These are phyloP conservation scores for Cinara cedri DNA, from an alignment of 2,888 invertebrate species.

Conservation along the genomic window DNA sequence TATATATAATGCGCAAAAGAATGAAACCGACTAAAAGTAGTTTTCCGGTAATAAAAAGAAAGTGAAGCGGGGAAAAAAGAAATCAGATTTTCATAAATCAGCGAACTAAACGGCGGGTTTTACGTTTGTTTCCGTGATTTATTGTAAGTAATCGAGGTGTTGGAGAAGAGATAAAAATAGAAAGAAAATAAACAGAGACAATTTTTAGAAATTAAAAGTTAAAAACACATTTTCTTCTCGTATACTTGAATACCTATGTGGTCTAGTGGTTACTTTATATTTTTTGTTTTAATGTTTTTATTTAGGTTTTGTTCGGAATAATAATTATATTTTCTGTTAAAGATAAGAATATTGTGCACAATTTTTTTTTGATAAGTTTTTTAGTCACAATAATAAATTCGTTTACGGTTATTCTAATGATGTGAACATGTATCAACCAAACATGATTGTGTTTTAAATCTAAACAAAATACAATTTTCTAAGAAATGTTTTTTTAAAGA, in stretches of 20 bases:
- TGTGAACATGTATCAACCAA: no score
- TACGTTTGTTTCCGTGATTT: constrained; percentile 51
- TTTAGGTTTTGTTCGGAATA: no score
- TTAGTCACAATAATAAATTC: no score
- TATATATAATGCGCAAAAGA: background rate
- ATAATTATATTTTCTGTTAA: no score
- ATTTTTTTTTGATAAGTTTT: no score
- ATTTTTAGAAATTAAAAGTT: constrained; percentile 47
- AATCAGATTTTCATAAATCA: constrained; percentile 55
- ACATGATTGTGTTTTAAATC: no score
- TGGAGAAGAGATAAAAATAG: constrained; percentile 20
- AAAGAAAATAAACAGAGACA: background rate
- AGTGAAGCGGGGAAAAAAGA: background rate
- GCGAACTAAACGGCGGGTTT: constrained; percentile 38
- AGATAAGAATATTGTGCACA: no score
- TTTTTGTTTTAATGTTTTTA: background rate
- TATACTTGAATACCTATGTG: background rate
- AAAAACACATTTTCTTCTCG: background rate
- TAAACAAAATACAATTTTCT: no score
- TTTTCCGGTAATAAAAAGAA: constrained; percentile 37
- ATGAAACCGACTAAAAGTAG: constrained; percentile 30
- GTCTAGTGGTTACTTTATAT: constrained; percentile 14
- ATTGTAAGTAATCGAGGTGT: constrained; percentile 37
- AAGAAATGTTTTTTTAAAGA: no score
- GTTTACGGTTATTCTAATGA: no score